These are phyloP conservation scores for Hozukius guyotensis DNA, from an alignment of 2,797 vertebrate genomes.

Conservation along the genomic window DNA sequence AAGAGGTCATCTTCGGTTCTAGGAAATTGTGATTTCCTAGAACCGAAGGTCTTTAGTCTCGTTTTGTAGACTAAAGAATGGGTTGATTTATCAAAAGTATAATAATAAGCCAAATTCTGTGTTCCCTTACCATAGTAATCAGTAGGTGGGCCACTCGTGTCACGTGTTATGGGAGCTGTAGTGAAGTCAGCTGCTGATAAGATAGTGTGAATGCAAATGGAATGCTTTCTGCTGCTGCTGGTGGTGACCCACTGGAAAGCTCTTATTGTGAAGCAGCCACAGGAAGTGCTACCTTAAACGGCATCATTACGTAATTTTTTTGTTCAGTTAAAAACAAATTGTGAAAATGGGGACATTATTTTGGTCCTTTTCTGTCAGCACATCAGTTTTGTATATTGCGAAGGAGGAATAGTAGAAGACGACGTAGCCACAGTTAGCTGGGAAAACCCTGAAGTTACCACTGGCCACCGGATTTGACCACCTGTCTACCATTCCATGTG, in stretches of 20 bases:
- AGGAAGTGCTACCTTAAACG: background rate
- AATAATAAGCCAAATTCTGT: background rate
- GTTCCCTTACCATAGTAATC: background rate
- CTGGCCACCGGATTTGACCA: constrained; percentile 30
- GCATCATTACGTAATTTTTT: background rate
- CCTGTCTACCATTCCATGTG: constrained; percentile 13
- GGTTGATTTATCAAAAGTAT: background rate
- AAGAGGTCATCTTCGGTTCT: background rate
- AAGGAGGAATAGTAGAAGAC: background rate
- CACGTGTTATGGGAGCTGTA: background rate
- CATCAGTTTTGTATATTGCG: background rate
- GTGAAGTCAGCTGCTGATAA: background rate
- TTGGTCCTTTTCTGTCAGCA: background rate
- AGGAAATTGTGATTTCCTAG: background rate
- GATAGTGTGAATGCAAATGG: background rate
- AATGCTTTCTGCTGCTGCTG: background rate
- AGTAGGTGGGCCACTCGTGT: background rate
- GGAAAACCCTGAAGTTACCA: constrained; percentile 36
- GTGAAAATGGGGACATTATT: no score
- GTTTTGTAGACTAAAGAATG: background rate
- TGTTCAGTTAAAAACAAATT: background rate
- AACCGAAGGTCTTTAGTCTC: no score
- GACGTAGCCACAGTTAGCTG: constrained; percentile 1
- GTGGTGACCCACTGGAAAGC: background rate
- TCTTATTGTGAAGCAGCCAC: background rate